Base-by-base conservation (phyloP, 2,797 vertebrate genomes). In the Acridotheres tristis region DNA sequence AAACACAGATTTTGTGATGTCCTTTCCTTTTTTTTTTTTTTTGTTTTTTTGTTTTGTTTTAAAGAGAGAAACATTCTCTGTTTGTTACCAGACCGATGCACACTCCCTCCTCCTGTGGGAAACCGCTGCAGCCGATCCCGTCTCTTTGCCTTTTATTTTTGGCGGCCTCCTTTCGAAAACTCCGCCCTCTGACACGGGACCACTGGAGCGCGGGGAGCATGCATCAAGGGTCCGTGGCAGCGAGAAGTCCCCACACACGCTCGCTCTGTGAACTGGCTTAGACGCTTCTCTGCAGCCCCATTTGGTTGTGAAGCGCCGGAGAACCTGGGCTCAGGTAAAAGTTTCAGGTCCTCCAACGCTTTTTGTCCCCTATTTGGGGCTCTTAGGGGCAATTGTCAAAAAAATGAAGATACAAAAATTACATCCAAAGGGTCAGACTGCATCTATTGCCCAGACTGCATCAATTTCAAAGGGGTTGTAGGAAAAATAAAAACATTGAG, bases 31-130 rank as follows among this genome's bases (percentile, higher is more conserved):
- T 97, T 95, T 42, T 36, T 8, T n/a, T 36, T 36, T 36, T 36
- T 36, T 36, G 36, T 34, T 29, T 29, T 40, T 18, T 69, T 88
- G 88, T 59, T 90, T 88, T 66, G 67, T 94, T 97, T 98, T 98
- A 98, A 97, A 96, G 90, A 95, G 94, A 97, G 93, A 98, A 98
- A 98, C 98, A 97, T 98, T 98, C 98, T 98, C 98, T 98, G 97
- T 98, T 98, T 98, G 98, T 98, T 98, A 98, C 98, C 98, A 98
- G 98, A 98, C 98, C 97, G 98, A 98, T 98, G 98, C 98, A 98
- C 98, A 98, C 98, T 98, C 98, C 98, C 98, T 98, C 98, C 97
- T 98, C 98, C 98, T 98, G 97, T 98, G 98, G 98, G 98, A 98
- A 98, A 98, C 98, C 98, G 98, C 98, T 98, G 98, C 98, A 98